These are phyloP conservation scores for Eueremaeus valkanovi DNA, from an alignment of 2,888 invertebrate species.

Conservation along the genomic window DNA sequence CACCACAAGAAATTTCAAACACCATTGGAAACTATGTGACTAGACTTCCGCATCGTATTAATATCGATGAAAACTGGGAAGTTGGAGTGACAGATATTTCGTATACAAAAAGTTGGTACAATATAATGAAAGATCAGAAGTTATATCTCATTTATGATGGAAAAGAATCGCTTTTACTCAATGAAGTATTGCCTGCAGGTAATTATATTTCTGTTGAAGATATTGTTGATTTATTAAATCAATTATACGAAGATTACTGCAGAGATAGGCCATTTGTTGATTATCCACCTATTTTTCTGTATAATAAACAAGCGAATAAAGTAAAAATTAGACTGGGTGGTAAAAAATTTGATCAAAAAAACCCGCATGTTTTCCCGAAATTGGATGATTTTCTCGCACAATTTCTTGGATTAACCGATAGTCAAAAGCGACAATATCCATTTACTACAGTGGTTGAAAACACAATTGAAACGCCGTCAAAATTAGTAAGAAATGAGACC, in stretches of 20 bases:
- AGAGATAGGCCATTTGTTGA: not conserved
- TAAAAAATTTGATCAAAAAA: too few species aligned
- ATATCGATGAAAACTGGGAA: not conserved
- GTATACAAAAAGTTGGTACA: conserved; percentile 35
- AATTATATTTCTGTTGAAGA: not conserved
- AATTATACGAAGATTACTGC: not conserved
- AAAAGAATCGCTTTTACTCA: not conserved
- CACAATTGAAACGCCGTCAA: too few species aligned
- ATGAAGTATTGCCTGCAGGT: not conserved
- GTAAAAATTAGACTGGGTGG: not conserved
- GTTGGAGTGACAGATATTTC: conserved; percentile 25
- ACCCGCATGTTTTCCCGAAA: not conserved
- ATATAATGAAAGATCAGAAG: not conserved
- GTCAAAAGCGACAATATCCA: too few species aligned
- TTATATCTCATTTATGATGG: not conserved
- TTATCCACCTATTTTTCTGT: not conserved
- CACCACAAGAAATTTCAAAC: not conserved
- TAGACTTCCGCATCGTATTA: not conserved
- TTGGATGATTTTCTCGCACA: too few species aligned
- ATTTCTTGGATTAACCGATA: too few species aligned
- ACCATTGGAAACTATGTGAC: conserved; percentile 18
- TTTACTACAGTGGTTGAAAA: too few species aligned
- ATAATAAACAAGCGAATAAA: not conserved
- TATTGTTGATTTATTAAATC: not conserved
- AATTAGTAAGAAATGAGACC: too few species aligned